Percentiles rank a stretch among this genome's conserved stretches.
These are phyloP conservation scores for Darevskia nairensis DNA, from an alignment of 2,797 vertebrate species.

Conservation along the genomic window DNA sequence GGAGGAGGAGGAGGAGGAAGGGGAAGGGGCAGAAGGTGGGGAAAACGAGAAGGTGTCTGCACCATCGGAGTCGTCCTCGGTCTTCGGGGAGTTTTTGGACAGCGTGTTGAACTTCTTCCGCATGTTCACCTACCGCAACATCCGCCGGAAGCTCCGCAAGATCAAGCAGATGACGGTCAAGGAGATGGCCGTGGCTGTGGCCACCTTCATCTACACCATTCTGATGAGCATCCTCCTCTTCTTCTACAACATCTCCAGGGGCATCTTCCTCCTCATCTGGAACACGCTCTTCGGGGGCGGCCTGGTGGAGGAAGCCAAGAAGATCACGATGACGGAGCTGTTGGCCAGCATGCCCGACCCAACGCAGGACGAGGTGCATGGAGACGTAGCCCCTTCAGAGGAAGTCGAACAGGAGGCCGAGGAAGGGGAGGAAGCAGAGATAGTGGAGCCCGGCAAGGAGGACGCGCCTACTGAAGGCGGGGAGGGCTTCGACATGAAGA, in stretches of 20 bases:
- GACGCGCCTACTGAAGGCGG: constrained; percentile 80
- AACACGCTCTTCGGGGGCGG: constrained; percentile 90
- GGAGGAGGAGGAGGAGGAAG: constrained; percentile 85
- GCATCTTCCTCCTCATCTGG: constrained; percentile 88
- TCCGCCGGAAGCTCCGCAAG: constrained; percentile 82
- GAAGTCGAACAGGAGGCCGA: constrained; percentile 76
- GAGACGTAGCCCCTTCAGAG: constrained; percentile 81
- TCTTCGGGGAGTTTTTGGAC: constrained; percentile 83
- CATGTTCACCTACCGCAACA: constrained; percentile 87
- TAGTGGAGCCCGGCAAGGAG: constrained; percentile 40
- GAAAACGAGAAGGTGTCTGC: constrained; percentile 53
- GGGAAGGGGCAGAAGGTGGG: constrained; percentile 78
- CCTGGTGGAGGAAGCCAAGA: constrained; percentile 91
- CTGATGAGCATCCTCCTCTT: constrained; percentile 83
- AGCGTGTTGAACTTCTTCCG: constrained; percentile 78
- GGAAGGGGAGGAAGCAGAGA: constrained; percentile 66
- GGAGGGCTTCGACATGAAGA: constrained; percentile 68
- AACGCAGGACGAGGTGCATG: constrained; percentile 92
- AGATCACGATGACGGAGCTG: constrained; percentile 91
- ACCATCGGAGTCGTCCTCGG: constrained; percentile 79
- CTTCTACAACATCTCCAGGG: constrained; percentile 84
- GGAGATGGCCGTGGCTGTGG: constrained; percentile 85
- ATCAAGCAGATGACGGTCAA: constrained; percentile 86
- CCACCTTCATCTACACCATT: constrained; percentile 78
- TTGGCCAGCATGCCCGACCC: constrained; percentile 95